Conservation (phyloP, 1,140 invertebrate genomes). For the Drosophila saltans region DNA sequence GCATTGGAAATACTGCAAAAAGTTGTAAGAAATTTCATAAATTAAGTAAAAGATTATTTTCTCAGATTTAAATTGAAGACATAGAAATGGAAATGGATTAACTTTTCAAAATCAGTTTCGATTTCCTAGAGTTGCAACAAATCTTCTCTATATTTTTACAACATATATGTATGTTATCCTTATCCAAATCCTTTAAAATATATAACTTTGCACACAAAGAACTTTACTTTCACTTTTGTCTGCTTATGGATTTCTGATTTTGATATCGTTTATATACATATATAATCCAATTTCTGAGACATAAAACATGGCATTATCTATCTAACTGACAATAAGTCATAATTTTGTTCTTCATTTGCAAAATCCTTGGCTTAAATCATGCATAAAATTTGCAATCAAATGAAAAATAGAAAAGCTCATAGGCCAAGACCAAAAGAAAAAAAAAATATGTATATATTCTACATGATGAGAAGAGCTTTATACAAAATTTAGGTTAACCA, state of each 20-base stretch:
- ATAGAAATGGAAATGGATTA: no score
- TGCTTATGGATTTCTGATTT: neutral
- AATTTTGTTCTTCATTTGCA: conserved; percentile 17
- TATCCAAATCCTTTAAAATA: no score
- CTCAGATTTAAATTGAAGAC: no score
- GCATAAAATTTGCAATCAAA: conserved; percentile 74
- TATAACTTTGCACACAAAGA: no score
- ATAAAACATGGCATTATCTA: conserved; percentile 1
- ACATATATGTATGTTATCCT: no score
- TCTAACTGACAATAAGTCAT: conserved; percentile 10
- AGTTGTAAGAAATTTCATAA: no score
- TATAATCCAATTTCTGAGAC: neutral
- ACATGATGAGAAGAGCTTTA: conserved; percentile 48
- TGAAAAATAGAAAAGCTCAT: conserved; percentile 74
- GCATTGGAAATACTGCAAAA: no score
- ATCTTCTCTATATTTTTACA: no score
- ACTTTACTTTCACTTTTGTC: neutral
- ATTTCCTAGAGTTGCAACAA: no score
- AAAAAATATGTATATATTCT: conserved; percentile 28
- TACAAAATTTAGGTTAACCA: conserved; percentile 36
- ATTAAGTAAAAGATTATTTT: no score
- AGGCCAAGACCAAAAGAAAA: conserved; percentile 48
- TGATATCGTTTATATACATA: neutral
- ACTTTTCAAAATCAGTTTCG: no score
- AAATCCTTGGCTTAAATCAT: conserved; percentile 36